phyloP scores from a whole-genome alignment of 2,888 invertebrate genomes.

The Chromoteleia sp. region DNA sequence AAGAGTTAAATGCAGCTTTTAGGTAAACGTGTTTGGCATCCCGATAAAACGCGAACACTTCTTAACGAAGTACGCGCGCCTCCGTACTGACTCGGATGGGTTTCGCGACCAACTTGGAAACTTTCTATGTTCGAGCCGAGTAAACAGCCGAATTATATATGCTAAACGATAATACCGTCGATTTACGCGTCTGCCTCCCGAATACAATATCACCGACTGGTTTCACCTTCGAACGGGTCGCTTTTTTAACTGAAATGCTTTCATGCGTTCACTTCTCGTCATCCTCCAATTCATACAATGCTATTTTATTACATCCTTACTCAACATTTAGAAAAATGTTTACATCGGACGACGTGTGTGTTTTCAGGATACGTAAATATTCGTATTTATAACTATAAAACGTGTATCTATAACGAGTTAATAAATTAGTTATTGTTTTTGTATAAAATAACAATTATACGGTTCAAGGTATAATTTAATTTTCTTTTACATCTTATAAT shows the following conservation, averaged over 20 bases:
- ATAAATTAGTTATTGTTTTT: too few relatives aligned
- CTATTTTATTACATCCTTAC: too few relatives aligned
- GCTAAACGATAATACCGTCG: slow-evolving; percentile 52
- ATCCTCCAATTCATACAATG: too few relatives aligned
- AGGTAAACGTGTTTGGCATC: slow-evolving; percentile 70
- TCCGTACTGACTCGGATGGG: slow-evolving; percentile 26
- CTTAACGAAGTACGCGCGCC: slow-evolving; percentile 64
- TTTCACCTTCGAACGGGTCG: slow-evolving; percentile 13
- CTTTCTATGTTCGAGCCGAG: slow-evolving; percentile 50
- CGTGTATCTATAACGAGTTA: too few relatives aligned
- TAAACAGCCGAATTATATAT: slow-evolving; percentile 63
- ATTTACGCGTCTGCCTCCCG: slow-evolving; percentile 36
- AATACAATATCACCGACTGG: slow-evolving; percentile 24
- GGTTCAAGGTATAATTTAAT: too few relatives aligned
- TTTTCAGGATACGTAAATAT: too few relatives aligned
- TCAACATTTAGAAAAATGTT: too few relatives aligned
- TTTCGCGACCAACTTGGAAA: slow-evolving; percentile 60
- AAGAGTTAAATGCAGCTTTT: slow-evolving; percentile 71
- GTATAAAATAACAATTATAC: too few relatives aligned
- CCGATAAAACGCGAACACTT: slow-evolving; percentile 67
- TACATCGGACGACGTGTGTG: too few relatives aligned
- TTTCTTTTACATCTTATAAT: too few relatives aligned
- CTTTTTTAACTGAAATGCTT: not conserved
- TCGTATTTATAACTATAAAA: too few relatives aligned
- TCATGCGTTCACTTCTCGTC: too few relatives aligned